phyloP scores from a whole-genome alignment of 2,888 invertebrate genomes.

The Volucella inanis region DNA sequence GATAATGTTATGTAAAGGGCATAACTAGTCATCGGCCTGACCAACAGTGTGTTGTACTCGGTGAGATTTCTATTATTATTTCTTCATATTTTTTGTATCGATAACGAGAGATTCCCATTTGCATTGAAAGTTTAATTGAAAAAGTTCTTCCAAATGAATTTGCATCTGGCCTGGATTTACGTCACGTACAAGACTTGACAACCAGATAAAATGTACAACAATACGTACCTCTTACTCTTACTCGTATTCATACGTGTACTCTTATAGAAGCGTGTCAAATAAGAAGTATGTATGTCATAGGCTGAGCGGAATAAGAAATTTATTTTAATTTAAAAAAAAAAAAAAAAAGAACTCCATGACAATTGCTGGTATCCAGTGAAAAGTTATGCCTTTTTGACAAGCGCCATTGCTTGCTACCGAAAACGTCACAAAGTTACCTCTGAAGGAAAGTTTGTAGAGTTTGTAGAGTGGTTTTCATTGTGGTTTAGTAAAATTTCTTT shows the following conservation, averaged over 20 bases:
- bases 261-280: no score
- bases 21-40: not conserved
- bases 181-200: conserved; percentile 61
- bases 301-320: not conserved
- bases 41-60: not conserved
- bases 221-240: not conserved
- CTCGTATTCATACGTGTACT: not conserved
- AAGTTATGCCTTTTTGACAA: no score
- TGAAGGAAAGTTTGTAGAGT: no score
- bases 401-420: no score
- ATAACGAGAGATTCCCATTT: conserved; percentile 56
- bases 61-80: conserved; percentile 1
- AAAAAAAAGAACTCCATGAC: no score
- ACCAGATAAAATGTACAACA: conserved; percentile 32
- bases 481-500: no score
- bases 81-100: conserved; percentile 9
- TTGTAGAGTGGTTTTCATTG: no score
- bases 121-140: conserved; percentile 70
- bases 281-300: not conserved
- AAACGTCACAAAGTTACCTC: no score
- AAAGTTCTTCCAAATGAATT: conserved; percentile 71
- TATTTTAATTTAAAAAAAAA: no score
- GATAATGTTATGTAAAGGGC: conserved; percentile 42
- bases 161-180: conserved; percentile 71
- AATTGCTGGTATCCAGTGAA: no score